Evolutionary conservation across 2,888 invertebrate species (phyloP), one percentile per base, ranked within the genome.

Genomic region (Rotaria socialis): DNA sequence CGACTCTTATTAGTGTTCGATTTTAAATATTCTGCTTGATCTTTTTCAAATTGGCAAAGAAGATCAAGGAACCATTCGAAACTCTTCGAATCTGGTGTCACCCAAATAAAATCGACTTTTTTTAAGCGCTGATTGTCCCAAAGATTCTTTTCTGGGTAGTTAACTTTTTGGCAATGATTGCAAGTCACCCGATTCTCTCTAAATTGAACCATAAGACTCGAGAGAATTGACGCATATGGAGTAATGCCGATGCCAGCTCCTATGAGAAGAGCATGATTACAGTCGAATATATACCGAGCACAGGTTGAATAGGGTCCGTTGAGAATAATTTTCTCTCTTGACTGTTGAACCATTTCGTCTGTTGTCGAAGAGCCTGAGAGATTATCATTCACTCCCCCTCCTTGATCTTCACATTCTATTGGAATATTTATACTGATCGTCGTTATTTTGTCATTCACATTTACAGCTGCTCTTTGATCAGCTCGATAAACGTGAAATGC

Each of bases 241-340:
- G 97, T 97, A 0, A 97, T 60, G 0, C 97, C 97, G 87, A 97
- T 97, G 16, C 97, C 97, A 0, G 96, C 96, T 0, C 95, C 97
- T 88, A 97, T 95, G 55, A 97, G 93, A 16, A 96, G 95, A 0
- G 97, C 97, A 91, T 97, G 97, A 90, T 96, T 95, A 0, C 96
- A 96, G 88, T 95, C 93, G 92, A 97, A 96, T 88, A 97, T 96
- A 91, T 96, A 96, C 86, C 96, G 95, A 0, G 96, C 96, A 0
- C 97, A 95, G 0, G 97, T 95, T 2, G 97, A 97, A 91, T 96
- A 97, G 0, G 97, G 97, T 0, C 97, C 97, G 91, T 97, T 97
- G 85, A 97, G 93, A 90, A 85, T 10, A 6, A 75, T 10, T 10
- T 5, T 5, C 24, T 75, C 43, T 43, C 43, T 43, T 0, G 3